Percentiles rank a stretch among this genome's conserved stretches.
These are phyloP conservation scores for Sebastes iracundus DNA, from an alignment of 2,797 vertebrate species.

Conservation along the genomic window DNA sequence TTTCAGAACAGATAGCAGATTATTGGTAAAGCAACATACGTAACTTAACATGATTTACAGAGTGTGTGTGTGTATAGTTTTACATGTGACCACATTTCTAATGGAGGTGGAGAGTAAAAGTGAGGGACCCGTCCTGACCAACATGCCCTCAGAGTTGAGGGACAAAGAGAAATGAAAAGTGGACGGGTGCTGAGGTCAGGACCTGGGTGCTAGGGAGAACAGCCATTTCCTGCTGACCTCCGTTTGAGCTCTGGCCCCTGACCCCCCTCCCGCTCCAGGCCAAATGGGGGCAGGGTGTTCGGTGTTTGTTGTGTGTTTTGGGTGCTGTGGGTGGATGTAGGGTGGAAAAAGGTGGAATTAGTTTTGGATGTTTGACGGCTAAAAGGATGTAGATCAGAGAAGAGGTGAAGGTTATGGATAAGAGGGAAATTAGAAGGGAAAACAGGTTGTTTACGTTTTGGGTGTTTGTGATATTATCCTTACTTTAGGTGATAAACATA, in stretches of 20 bases:
- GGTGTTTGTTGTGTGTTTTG: slow-evolving; percentile 42
- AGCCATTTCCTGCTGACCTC: slow-evolving; percentile 85
- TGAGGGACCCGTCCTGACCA: slow-evolving; percentile 11
- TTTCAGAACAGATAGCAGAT: background rate
- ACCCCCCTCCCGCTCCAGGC: slow-evolving; percentile 68
- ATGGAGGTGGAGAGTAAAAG: slow-evolving; percentile 25
- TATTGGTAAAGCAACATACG: background rate
- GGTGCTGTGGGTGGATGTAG: slow-evolving; percentile 16
- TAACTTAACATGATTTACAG: background rate
- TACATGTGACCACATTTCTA: background rate
- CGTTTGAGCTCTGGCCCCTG: slow-evolving; percentile 80
- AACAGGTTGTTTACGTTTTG: background rate
- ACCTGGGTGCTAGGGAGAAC: slow-evolving; percentile 72
- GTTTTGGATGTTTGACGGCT: slow-evolving; percentile 41
- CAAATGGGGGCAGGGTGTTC: slow-evolving; percentile 38
- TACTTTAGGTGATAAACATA: background rate
- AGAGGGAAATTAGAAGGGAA: background rate
- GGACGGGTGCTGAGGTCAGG: slow-evolving; percentile 63
- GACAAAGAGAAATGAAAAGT: slow-evolving; percentile 78
- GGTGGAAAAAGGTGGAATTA: slow-evolving; percentile 38
- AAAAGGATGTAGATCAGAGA: background rate
- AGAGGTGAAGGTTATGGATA: background rate
- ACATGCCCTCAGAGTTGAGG: slow-evolving; percentile 7
- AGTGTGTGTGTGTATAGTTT: background rate
- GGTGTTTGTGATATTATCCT: background rate